phyloP scores from a whole-genome alignment of 2,888 invertebrate genomes.

The Oscheius sp. region DNA sequence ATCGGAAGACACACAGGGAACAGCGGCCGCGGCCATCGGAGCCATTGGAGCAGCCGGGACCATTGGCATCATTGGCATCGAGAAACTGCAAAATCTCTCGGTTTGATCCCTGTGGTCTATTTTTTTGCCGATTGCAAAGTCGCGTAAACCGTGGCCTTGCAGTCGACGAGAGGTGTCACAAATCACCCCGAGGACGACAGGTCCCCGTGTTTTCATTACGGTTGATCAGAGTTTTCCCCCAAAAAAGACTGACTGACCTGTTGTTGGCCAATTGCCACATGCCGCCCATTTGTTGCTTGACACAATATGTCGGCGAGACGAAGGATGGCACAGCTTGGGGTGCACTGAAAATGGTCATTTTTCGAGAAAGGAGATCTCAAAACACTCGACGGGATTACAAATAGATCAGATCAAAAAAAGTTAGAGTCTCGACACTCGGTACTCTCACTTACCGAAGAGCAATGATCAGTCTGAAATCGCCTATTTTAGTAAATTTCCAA shows the following conservation, averaged over 20 bases:
- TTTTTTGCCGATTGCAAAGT: background rate
- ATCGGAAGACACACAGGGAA: conserved; percentile 37
- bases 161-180: background rate
- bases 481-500: background rate
- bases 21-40: conserved; percentile 37
- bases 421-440: conserved; percentile 1
- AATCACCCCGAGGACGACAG: no score
- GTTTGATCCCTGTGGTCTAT: background rate
- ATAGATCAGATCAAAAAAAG: background rate
- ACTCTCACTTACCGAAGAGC: conserved; percentile 33
- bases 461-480: conserved; percentile 33
- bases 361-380: no score
- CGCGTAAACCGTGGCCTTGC: background rate
- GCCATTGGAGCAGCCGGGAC: conserved; percentile 19
- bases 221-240: no score
- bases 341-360: conserved; percentile 23
- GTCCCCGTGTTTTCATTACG: no score
- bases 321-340: conserved; percentile 9
- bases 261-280: conserved; percentile 35
- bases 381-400: background rate
- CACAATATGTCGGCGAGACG: conserved; percentile 22
- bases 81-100: background rate
- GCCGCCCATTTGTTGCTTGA: conserved; percentile 24
- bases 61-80: conserved; percentile 39
- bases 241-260: background rate